These are phyloP conservation scores for Empis stercorea DNA, from an alignment of 2,888 invertebrate species.

Conservation along the genomic window DNA sequence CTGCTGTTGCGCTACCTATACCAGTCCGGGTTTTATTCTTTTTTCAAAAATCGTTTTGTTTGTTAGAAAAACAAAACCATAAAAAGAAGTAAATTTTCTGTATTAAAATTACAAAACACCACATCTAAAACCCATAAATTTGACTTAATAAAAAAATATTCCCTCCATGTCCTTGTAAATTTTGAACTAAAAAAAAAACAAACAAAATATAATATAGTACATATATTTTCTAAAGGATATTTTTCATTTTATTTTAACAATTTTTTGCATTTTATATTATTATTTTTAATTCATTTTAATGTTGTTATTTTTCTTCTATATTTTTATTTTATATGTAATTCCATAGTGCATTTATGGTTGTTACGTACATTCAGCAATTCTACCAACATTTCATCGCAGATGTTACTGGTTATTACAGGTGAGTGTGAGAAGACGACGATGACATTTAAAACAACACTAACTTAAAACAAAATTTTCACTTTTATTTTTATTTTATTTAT, in stretches of 20 bases:
- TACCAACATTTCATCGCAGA: conserved; percentile 95
- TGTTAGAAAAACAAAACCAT: conserved; percentile 17
- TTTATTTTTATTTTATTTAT: neutral
- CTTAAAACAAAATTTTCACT: neutral
- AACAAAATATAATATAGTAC: too few relatives aligned
- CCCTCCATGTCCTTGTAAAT: too few relatives aligned
- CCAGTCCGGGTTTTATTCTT: too few relatives aligned
- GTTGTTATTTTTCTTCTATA: conserved; percentile 9
- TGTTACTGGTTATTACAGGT: conserved; percentile 97
- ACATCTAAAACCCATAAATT: conserved; percentile 20
- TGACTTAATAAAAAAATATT: conserved; percentile 17
- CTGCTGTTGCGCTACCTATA: too few relatives aligned
- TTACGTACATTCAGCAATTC: conserved; percentile 96
- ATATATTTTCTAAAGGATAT: too few relatives aligned
- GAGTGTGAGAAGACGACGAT: too few relatives aligned
- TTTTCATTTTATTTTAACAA: too few relatives aligned
- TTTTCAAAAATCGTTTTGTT: neutral
- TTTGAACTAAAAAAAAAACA: too few relatives aligned
- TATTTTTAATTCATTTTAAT: neutral
- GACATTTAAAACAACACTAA: too few relatives aligned
- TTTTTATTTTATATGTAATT: conserved; percentile 7
- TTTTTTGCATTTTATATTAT: too few relatives aligned
- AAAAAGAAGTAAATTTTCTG: conserved; percentile 14
- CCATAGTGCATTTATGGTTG: conserved; percentile 92
- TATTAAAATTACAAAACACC: conserved; percentile 16